Percentiles rank a stretch among this genome's conserved stretches.
phyloP scores from a whole-genome alignment of 2,113 vertebrate genomes.

The Pycnonotus jocosus region DNA sequence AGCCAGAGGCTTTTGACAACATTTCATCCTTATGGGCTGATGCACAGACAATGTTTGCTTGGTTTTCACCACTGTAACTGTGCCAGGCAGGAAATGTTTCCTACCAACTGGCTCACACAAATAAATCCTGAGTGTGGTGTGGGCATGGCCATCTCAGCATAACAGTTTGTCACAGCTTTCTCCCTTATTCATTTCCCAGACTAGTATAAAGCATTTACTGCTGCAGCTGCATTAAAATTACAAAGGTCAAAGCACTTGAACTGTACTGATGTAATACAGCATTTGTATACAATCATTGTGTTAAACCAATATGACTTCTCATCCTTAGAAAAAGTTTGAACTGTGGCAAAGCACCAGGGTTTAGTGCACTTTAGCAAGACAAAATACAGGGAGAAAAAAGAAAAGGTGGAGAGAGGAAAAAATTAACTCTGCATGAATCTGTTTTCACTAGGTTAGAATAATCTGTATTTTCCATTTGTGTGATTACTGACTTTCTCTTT shows the following conservation, averaged over 20 bases:
- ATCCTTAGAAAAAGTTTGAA: not conserved
- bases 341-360: not conserved
- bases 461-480: not conserved
- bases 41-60: not conserved
- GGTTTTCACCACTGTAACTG: not conserved
- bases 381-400: not conserved
- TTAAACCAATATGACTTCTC: not conserved
- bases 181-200: not conserved
- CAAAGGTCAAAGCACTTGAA: not conserved
- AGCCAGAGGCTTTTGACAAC: not conserved
- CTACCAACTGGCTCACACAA: not conserved
- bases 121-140: not conserved
- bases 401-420: not conserved
- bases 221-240: not conserved
- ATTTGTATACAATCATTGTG: not conserved
- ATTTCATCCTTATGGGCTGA: constrained; percentile 13
- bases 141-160: not conserved
- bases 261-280: not conserved
- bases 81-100: not conserved
- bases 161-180: not conserved
- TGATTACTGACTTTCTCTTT: constrained; percentile 12
- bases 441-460: not conserved
- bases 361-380: not conserved
- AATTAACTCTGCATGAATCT: not conserved
- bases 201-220: not conserved